Evolutionary conservation across 2,797 vertebrate genomes (phyloP), one percentile per base, ranked within the genome.

Genomic region (Trematomus bernacchii): DNA sequence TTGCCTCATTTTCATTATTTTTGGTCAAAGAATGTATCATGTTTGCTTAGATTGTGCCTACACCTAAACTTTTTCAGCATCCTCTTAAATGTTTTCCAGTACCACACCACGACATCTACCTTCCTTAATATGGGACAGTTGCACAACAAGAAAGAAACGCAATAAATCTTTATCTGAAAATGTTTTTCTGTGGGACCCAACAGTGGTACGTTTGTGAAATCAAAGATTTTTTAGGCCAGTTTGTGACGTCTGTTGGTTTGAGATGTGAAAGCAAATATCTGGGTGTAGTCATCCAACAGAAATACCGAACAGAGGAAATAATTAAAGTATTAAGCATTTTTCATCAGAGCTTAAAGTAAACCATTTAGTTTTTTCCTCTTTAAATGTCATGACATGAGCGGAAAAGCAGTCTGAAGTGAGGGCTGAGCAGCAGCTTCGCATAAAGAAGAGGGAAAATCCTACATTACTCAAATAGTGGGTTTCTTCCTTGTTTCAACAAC

Each of bases 221-320:
- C 82, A 50, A 51, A 43, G 30, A 75, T 95, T 71, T 9, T 93
- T 96, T 80, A 94, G 93, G 18, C 95, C 95, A 0, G 75, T 96
- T 47, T 94, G 94, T 75, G 91, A 96, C 51, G 55, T 92, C 16
- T 92, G 94, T 78, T 97, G 96, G 91, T 96, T 94, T 3, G 33
- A 93, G 42, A 94, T 92, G 77, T 95, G 92, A 77, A 95, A 92
- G 89, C 77, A 73, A 23, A 61, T 92, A 33, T 95, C 95, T 27
- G 93, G 93, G 94, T 95, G 95, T 7, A 93, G 60, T 94, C 0
- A 93, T 96, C 78, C 77, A 8, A 27, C 92, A 95, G 0, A 73
- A 85, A 19, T 75, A 46, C 23, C 78, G 76, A 40, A 87, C 85
- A 53, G 79, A 95, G 84, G 96, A 68, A 80, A 86, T 78, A 71